Evolutionary conservation across 2,113 vertebrate genomes (phyloP), one percentile per base, ranked within the genome.

Genomic region (Oreotrochilus melanogaster): DNA sequence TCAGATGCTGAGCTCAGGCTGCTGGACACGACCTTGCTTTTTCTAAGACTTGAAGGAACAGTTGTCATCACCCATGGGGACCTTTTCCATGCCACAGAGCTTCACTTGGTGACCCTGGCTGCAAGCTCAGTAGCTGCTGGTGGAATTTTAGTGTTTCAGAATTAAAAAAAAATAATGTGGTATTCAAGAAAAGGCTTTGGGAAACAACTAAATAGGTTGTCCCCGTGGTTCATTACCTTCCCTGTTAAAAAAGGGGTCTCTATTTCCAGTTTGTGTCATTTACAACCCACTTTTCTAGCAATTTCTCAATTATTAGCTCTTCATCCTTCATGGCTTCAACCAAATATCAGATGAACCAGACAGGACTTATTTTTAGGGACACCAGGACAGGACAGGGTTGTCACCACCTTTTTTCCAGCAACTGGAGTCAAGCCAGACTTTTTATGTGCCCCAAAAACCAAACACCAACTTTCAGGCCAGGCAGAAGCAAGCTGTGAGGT

Each of bases 391-490:
- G 66, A 87, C 6, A 0, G 1, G 6, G 14, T 69, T 28, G 37
- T 39, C 45, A 39, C 51, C 43, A 21, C 50, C 27, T 31, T 22
- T n/a, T 72, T 57, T 62, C 58, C 51, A 17, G 35, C 28, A 43
- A 24, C 27, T 4, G 24, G 50, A 43, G 25, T 23, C 57, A 9
- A 39, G 15, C 27, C 43, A 78, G 31, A 22, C 7, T 23, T 64
- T 78, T 76, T 31, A 31, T 2, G 5, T 25, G 42, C 21, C 50
- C 61, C 25, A 48, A 83, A 43, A 31, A 43, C 64, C 0, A 3
- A 54, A 33, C 30, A 7, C 3, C 0, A 0, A 35, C 25, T 71
- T 84, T 43, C 2, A 47, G 45, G 50, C 30, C 3, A 1, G 8
- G 48, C 47, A 54, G 48, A 61, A 87, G 33, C n/a, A 71, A 54